A percentile compares a stretch with the other conserved stretches of the same genome.
Conservation (phyloP, 2,888 invertebrate genomes). For the Myathropa florea region DNA sequence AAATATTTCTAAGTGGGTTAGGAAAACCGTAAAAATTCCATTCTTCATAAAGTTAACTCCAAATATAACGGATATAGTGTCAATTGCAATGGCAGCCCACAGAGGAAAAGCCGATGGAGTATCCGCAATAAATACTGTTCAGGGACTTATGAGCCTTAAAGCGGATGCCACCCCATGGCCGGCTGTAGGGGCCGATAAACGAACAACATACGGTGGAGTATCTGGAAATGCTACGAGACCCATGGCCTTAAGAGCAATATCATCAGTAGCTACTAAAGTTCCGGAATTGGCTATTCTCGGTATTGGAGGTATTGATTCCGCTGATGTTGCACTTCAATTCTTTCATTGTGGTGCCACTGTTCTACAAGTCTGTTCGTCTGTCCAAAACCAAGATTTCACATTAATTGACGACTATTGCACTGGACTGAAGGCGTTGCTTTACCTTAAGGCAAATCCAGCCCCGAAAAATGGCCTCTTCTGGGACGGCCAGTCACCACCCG, state of each 20-base stretch:
- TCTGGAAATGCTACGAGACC: slow-evolving; percentile 97
- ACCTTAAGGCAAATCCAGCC: slow-evolving; percentile 86
- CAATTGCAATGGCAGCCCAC: slow-evolving; percentile 93
- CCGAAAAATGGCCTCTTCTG: slow-evolving; percentile 84
- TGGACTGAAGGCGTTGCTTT: slow-evolving; percentile 92
- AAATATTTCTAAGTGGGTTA: slow-evolving; percentile 95
- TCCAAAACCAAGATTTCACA: slow-evolving; percentile 99
- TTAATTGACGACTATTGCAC: slow-evolving; percentile 96
- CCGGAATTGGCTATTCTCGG: slow-evolving; percentile 96
- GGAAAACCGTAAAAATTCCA: slow-evolving; percentile 92
- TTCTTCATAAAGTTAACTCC: slow-evolving; percentile 99
- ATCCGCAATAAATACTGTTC: slow-evolving; percentile 98
- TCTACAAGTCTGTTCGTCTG: slow-evolving; percentile 96
- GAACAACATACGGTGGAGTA: slow-evolving; percentile 96
- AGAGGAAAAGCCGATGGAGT: slow-evolving; percentile 96
- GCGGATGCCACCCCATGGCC: slow-evolving; percentile 95
- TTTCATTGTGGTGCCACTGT: slow-evolving; percentile 95
- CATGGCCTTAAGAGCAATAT: slow-evolving; percentile 94
- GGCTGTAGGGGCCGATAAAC: slow-evolving; percentile 88
- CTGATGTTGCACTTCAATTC: slow-evolving; percentile 97
- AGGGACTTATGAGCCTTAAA: slow-evolving; percentile 94
- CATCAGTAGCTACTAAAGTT: slow-evolving; percentile 90
- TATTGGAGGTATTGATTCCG: slow-evolving; percentile 98
- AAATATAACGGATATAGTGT: slow-evolving; percentile 96
- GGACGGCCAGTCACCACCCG: slow-evolving; percentile 97